These are phyloP conservation scores for Pristionchus arcanus DNA, from an alignment of 2,888 invertebrate species.

Conservation along the genomic window DNA sequence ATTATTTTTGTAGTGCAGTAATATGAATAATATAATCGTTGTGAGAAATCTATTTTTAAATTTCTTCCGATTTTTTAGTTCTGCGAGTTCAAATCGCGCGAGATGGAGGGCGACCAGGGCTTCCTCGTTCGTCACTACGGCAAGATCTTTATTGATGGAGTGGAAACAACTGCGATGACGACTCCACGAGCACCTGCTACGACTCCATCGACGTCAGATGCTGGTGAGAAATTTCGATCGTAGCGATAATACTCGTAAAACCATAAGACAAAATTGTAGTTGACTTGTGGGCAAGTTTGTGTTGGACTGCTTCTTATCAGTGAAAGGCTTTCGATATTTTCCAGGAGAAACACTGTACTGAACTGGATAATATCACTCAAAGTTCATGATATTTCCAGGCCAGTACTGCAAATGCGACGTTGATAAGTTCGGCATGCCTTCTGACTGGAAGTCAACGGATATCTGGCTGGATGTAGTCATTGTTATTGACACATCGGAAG, in stretches of 20 bases:
- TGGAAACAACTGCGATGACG: neutral
- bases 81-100: neutral
- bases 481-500: too few relatives aligned
- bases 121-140: neutral
- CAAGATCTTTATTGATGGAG: neutral
- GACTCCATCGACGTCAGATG: neutral
- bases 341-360: too few relatives aligned
- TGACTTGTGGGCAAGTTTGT: neutral
- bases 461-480: neutral
- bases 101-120: slow-evolving; percentile 10
- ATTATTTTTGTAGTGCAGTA: too few relatives aligned
- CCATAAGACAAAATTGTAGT: neutral
- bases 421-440: neutral
- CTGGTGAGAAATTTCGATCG: neutral
- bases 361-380: too few relatives aligned
- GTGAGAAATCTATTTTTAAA: too few relatives aligned
- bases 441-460: neutral
- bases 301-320: neutral
- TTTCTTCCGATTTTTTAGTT: too few relatives aligned
- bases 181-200: neutral
- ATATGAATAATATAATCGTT: too few relatives aligned
- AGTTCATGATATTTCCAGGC: neutral
- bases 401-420: neutral
- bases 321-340: too few relatives aligned
- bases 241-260: neutral